Base-by-base conservation (phyloP, 2,888 invertebrate species). In the Iselma pallidipennis region DNA sequence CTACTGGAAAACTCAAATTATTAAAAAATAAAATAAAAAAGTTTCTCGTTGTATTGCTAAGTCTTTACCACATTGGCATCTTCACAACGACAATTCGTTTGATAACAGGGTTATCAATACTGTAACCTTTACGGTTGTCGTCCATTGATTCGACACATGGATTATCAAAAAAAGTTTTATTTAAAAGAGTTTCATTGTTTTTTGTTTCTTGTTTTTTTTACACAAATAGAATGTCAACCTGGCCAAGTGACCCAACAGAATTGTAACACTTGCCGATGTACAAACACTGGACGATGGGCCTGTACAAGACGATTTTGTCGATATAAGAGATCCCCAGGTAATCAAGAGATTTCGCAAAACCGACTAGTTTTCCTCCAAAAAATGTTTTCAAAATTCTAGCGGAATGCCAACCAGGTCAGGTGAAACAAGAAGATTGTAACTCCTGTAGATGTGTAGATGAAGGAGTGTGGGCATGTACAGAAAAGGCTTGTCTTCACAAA, bases 381-480 rank as follows among this genome's bases (percentile, higher is more conserved):
- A 4, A 37, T 16, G 2, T 37, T 37, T 14, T 37, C 42, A 16
- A 21, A 50, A 50, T 50, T 12, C 23, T 14, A 19, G 7, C 9
- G 7, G 48, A 10, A 12, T 21, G 4, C 21, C 4, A 49, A n/a
- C n/a, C n/a, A 14, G 49, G 54, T 5, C 49, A 45, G 26, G 19
- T 12, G 10, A 33, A 55, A 33, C 45, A 33, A 37, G 19, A 45
- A 2, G 55, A 55, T 37, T 59, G 59, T 50, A 59, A 59, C 26
- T 55, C 10, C n/a, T 54, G 57, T 16, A 25, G 28, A 14, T 57
- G 57, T 25, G 10, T 28, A 31, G 26, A 57, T n/a, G 45, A 33
- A n/a, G n/a, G n/a, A n/a, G n/a, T n/a, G n/a, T n/a, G n/a, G n/a
- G n/a, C n/a, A n/a, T n/a, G n/a, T n/a, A n/a, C n/a, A n/a, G n/a